Base-by-base conservation (phyloP, 2,797 vertebrate species). In the Cirrhinus mrigala region DNA sequence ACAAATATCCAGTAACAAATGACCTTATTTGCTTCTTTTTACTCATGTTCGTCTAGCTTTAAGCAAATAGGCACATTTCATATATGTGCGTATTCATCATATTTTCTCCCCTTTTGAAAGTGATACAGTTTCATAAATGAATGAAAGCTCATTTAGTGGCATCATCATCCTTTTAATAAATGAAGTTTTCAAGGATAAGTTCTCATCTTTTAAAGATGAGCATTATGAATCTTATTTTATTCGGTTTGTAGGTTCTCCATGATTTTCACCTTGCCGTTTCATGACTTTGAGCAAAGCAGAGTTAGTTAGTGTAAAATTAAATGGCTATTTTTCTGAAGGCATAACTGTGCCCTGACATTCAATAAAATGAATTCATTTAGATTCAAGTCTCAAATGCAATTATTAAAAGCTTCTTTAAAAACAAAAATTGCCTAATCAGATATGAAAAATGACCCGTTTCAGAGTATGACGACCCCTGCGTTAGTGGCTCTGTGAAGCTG, bases 371-470 rank as follows among this genome's bases (percentile, higher is more conserved):
- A 29, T 20, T 52, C 3, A 56, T 56, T 14, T 76, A 22, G 20
- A 20, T 76, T 37, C 29, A n/a, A 56, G 52, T 29, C 24, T 1
- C 71, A 74, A 37, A 56, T 56, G 29, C 71, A 76, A 56, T 52
- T 52, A 10, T 74, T 76, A 37, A 37, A 52, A 56, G 27, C 5
- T 54, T 76, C 10, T 54, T 76, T 58, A 58, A 77, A 60, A 78
- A 40, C 33, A 16, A 14, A 60, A 60, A 40, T 44, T 1, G 14
- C 14, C 52, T n/a, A 4, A 16, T 37, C 12, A 58, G 44, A 37
- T 8, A 16, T 58, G 10, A 73, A 22, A 48, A 56, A 58, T 16
- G 1, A 40, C 52, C 20, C 20, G 4, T 24, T 44, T 60, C 33
- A 40, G 15, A 16, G 33, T 5, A 60, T 24, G 8, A 16, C 7